A percentile compares a stretch with the other conserved stretches of the same genome.
phyloP scores from a whole-genome alignment of 2,888 invertebrate genomes.

The Sphaeridia pumilis region DNA sequence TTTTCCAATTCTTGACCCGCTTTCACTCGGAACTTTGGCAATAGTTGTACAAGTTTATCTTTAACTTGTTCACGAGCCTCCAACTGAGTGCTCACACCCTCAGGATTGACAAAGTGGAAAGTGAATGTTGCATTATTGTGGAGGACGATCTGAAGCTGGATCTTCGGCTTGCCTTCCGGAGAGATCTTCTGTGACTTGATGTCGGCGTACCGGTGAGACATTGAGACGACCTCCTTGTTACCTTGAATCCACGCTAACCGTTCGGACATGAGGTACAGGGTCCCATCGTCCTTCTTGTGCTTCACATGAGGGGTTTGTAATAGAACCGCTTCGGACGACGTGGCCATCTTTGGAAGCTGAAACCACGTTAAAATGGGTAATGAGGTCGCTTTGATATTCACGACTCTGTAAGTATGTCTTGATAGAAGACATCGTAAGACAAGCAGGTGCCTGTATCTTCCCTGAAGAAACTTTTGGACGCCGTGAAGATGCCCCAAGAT shows the following conservation, averaged over 20 bases:
- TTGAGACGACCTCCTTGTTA: conserved; percentile 77
- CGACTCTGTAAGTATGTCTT: no score
- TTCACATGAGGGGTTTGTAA: conserved; percentile 83
- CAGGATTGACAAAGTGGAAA: conserved; percentile 84
- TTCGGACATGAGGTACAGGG: conserved; percentile 88
- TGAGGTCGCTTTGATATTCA: no score
- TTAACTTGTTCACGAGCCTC: conserved; percentile 88
- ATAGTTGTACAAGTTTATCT: conserved; percentile 71
- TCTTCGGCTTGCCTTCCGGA: conserved; percentile 92
- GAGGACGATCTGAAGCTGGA: conserved; percentile 91
- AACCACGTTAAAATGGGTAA: not conserved
- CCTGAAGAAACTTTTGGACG: no score
- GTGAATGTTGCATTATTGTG: conserved; percentile 68
- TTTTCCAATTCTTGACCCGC: conserved; percentile 80
- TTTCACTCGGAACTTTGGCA: conserved; percentile 88
- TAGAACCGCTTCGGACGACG: conserved; percentile 76
- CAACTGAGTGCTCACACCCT: conserved; percentile 68
- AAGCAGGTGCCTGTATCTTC: no score
- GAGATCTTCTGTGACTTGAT: conserved; percentile 99
- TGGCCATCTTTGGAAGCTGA: conserved; percentile 7
- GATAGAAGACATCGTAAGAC: no score
- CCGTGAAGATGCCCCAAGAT: no score
- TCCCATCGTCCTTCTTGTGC: conserved; percentile 93
- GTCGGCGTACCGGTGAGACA: conserved; percentile 87
- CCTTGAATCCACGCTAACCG: conserved; percentile 83